These are phyloP conservation scores for Seira ritae DNA, from an alignment of 2,888 invertebrate genomes.

Conservation along the genomic window DNA sequence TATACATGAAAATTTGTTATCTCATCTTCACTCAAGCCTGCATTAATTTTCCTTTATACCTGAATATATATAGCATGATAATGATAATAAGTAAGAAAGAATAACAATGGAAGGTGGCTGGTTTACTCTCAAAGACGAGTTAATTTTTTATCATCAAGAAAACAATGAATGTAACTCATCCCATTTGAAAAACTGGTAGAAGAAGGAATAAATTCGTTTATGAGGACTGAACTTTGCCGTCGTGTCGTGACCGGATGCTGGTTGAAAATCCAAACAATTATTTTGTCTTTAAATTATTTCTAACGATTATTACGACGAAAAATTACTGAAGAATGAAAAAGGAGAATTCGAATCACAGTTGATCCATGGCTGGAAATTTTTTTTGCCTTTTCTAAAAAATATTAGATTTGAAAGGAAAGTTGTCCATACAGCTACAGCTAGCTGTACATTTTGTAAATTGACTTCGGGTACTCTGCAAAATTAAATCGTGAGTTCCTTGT, in stretches of 20 bases:
- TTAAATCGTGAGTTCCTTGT: slow-evolving; percentile 45
- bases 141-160: neutral
- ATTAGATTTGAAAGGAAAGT: neutral
- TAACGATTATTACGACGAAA: neutral
- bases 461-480: slow-evolving; percentile 4
- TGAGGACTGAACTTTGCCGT: slow-evolving; percentile 57
- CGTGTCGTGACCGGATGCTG: slow-evolving; percentile 49
- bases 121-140: slow-evolving; percentile 53
- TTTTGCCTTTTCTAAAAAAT: neutral
- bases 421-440: neutral
- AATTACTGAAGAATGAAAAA: neutral
- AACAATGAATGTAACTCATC: neutral
- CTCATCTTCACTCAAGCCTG: slow-evolving; percentile 58
- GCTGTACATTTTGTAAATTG: neutral
- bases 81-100: slow-evolving; percentile 36
- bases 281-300: neutral
- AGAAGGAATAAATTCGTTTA: neutral
- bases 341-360: slow-evolving; percentile 7
- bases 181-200: slow-evolving; percentile 16
- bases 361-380: neutral
- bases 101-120: slow-evolving; percentile 62
- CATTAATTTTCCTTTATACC: slow-evolving; percentile 41
- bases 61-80: slow-evolving; percentile 26
- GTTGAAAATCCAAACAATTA: neutral
- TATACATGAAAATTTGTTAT: slow-evolving; percentile 40